These are phyloP conservation scores for Hetaerina titia DNA, from an alignment of 2,888 invertebrate genomes.

Conservation along the genomic window DNA sequence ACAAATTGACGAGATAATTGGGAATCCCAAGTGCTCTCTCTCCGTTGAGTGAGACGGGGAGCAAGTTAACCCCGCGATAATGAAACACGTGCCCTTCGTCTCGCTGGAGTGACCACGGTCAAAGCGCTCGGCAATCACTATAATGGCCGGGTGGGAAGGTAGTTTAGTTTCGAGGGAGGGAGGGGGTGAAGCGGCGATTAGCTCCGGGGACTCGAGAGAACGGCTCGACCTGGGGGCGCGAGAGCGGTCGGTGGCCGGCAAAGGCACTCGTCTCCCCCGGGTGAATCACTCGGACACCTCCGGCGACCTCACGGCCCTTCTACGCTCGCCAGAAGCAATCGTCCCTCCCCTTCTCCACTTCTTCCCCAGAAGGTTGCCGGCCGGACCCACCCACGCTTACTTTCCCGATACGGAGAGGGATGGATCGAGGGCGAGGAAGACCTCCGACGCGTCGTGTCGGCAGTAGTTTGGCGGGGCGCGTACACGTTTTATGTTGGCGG, in stretches of 20 bases:
- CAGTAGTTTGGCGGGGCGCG: not conserved
- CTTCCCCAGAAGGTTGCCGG: too few species aligned
- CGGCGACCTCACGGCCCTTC: not conserved
- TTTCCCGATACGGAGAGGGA: too few species aligned
- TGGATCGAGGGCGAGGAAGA: too few species aligned
- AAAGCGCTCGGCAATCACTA: slow-evolving; percentile 6
- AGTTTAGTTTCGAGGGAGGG: not conserved
- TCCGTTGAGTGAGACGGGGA: not conserved
- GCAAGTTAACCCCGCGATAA: not conserved
- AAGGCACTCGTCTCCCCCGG: not conserved
- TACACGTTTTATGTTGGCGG: not conserved
- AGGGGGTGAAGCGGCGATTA: not conserved
- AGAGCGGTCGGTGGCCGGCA: not conserved
- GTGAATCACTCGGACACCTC: not conserved
- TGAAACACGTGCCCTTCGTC: slow-evolving; percentile 9
- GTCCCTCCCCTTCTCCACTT: too few species aligned
- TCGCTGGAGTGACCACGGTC: slow-evolving; percentile 27
- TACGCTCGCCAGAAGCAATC: too few species aligned
- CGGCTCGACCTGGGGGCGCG: not conserved
- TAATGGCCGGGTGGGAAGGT: not conserved
- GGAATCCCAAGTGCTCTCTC: not conserved
- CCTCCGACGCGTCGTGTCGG: too few species aligned
- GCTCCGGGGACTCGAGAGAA: not conserved
- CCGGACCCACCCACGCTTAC: too few species aligned
- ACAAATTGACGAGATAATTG: slow-evolving; percentile 28